Base-by-base conservation (phyloP, 2,797 vertebrate species). In the Chelon labrosus region DNA sequence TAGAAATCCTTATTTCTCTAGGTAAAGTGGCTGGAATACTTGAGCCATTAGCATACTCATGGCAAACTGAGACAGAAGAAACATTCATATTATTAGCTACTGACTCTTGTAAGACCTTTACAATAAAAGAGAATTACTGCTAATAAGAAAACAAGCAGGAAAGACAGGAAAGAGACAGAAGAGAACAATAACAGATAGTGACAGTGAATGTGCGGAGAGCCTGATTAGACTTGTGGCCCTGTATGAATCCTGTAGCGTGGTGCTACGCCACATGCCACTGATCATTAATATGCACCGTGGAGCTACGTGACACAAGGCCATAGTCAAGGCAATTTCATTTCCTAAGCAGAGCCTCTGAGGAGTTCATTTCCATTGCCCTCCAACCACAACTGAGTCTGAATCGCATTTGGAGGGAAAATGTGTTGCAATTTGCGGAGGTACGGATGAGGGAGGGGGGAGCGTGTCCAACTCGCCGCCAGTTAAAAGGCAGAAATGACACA, bases 361-460 rank as follows among this genome's bases (percentile, higher is more conserved):
- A 92, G 84, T 90, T 93, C 46, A 94, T 92, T 92, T 92, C 78
- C 88, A 86, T 83, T 88, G 87, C 90, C 89, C 91, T 91, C 88
- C 65, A 90, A 90, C 90, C 87, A 90, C 73, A 10, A 76, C 86
- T 70, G 68, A 22, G 60, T 70, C 83, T 83, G 75, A 84, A 88
- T 92, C 90, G 81, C 82, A 80, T 89, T 91, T 82, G 75, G 75
- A 83, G 14, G 42, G 38, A 62, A 64, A 80, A 77, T 61, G 39
- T 22, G 1, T 44, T 16, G 1, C 66, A 75, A 85, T 80, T 70
- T 31, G 31, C 7, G 2, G 77, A 77, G 58, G 37, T 16, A 20
- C 19, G 27, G 16, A 8, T 11, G 10, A 7, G 2, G 17, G 7
- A 3, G 10, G 27, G 0, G 7, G 47, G 22, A 60, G 59, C 12